Percentiles rank a stretch among this genome's conserved stretches.
These are phyloP conservation scores for Mimachlamys varia DNA, from an alignment of 2,888 invertebrate species.

Conservation along the genomic window DNA sequence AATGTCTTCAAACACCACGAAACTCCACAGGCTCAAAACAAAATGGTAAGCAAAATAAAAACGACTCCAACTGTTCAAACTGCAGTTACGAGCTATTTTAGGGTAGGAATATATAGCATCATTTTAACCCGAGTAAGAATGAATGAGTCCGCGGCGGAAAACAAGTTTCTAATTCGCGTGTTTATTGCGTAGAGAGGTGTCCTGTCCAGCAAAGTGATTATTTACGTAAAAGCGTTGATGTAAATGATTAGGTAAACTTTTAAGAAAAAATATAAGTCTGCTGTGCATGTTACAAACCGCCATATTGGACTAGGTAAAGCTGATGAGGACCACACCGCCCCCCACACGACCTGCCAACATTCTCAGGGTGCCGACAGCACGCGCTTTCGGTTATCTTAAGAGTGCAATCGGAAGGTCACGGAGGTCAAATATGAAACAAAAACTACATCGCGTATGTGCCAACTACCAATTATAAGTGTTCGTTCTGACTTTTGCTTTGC, in stretches of 20 bases:
- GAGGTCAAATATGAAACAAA: conserved; percentile 33
- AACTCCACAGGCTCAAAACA: not conserved
- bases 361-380: conserved; percentile 34
- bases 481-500: not conserved
- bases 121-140: not conserved
- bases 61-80: not conserved
- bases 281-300: not conserved
- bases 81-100: not conserved
- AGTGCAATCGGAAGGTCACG: not conserved
- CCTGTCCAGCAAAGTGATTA: not conserved
- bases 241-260: conserved; percentile 1
- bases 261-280: not conserved
- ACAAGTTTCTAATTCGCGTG: not conserved
- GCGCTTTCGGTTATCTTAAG: conserved; percentile 36
- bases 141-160: not conserved
- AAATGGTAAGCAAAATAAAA: not conserved
- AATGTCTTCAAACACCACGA: not conserved
- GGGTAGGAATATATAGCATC: not conserved
- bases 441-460: conserved; percentile 1
- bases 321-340: conserved; percentile 27
- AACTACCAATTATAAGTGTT: conserved; percentile 18
- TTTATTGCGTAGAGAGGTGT: not conserved
- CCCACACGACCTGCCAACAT: conserved; percentile 20
- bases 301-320: not conserved
- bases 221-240: not conserved